A percentile compares a stretch with the other conserved stretches of the same genome.
phyloP scores from a whole-genome alignment of 2,797 vertebrate genomes.

The Cossypha niveicapilla region DNA sequence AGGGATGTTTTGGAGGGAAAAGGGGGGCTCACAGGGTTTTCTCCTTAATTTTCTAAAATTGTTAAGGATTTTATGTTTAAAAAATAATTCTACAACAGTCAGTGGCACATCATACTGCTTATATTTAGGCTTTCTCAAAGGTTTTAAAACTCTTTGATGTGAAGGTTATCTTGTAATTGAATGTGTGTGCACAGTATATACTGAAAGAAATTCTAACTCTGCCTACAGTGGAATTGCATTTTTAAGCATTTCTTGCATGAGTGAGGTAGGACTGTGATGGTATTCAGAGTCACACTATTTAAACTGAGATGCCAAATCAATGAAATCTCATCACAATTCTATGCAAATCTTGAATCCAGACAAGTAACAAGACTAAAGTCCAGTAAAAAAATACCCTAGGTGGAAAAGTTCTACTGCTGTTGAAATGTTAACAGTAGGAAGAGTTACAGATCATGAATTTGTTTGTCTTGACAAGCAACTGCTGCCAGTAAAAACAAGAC shows the following conservation, averaged over 20 bases:
- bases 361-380: neutral
- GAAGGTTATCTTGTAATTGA: neutral
- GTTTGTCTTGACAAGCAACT: neutral
- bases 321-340: neutral
- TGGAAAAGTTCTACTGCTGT: neutral
- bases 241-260: neutral
- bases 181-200: neutral
- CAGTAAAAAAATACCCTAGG: neutral
- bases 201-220: neutral
- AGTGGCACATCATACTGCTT: neutral
- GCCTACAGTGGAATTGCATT: neutral
- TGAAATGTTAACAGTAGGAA: slow-evolving; percentile 11
- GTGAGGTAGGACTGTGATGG: neutral
- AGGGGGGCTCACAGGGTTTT: neutral
- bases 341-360: neutral
- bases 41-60: neutral
- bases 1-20: neutral
- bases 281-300: neutral
- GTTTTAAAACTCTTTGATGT: neutral
- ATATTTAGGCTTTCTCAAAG: neutral
- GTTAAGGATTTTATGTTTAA: neutral
- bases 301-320: neutral
- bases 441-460: neutral
- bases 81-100: neutral
- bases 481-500: neutral